Conservation (phyloP, 2,797 vertebrate genomes). For the Enteromius fasciolatus region DNA sequence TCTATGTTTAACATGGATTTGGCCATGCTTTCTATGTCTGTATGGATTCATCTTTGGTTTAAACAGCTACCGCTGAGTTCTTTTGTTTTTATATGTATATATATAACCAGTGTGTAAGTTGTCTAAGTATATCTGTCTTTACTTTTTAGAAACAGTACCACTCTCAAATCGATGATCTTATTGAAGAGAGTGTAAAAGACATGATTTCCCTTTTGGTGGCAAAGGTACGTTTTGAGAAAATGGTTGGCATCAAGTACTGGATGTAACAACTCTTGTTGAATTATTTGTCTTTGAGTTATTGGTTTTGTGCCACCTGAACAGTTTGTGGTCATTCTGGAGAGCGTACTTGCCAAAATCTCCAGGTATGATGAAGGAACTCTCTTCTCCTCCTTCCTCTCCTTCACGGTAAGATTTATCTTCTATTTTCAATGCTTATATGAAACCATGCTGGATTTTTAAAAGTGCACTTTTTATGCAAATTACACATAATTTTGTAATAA, state of each 20-base stretch:
- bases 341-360: constrained; percentile 96
- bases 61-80: background rate
- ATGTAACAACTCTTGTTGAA: background rate
- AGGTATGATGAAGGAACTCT: constrained; percentile 99
- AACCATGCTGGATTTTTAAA: background rate
- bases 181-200: constrained; percentile 98
- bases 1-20: background rate
- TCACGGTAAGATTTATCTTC: constrained; percentile 86
- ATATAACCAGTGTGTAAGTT: background rate
- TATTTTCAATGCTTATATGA: background rate
- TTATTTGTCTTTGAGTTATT: constrained; percentile 2
- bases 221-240: constrained; percentile 82
- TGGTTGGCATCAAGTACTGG: background rate
- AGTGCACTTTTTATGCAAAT: background rate
- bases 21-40: constrained; percentile 4
- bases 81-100: background rate
- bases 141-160: constrained; percentile 92
- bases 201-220: constrained; percentile 98
- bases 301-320: constrained; percentile 65
- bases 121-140: constrained; percentile 22
- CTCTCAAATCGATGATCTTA: constrained; percentile 97
- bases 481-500: background rate
- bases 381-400: constrained; percentile 98
- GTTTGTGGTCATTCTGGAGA: constrained; percentile 96
- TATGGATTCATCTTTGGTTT: constrained; percentile 5